These are phyloP conservation scores for Ephialtes manifestator DNA, from an alignment of 2,888 invertebrate genomes.

Conservation along the genomic window DNA sequence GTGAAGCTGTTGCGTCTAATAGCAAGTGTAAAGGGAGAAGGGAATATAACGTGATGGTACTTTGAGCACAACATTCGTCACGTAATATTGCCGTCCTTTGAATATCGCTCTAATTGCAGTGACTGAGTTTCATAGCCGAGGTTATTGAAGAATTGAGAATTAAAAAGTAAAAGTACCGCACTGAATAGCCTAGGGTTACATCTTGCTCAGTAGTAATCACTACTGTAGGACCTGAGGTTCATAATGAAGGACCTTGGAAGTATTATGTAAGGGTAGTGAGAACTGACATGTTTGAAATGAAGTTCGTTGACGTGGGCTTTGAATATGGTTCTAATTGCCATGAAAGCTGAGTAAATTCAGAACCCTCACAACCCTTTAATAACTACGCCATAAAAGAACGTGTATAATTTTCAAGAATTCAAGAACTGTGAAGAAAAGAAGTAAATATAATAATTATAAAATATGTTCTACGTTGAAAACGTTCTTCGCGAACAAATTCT, in stretches of 20 bases:
- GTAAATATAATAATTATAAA: not conserved
- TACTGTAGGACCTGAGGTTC: not conserved
- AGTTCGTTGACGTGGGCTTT: not conserved
- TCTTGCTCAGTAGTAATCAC: not conserved
- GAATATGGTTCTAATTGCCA: constrained; percentile 31
- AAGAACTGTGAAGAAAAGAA: not conserved
- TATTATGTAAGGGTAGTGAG: constrained; percentile 4
- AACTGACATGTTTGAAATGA: not conserved
- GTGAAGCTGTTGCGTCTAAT: constrained; percentile 17
- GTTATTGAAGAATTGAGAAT: not conserved
- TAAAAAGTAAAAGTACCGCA: not conserved
- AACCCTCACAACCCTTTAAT: not conserved
- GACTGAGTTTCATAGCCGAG: not conserved
- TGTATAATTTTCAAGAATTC: not conserved
- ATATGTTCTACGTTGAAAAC: not conserved
- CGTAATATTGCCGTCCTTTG: constrained; percentile 14
- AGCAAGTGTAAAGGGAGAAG: not conserved
- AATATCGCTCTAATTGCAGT: constrained; percentile 34
- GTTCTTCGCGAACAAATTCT: not conserved
- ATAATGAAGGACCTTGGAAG: not conserved
- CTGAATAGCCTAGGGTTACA: not conserved
- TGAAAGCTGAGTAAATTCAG: constrained; percentile 1
- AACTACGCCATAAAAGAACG: not conserved
- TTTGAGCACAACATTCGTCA: not conserved
- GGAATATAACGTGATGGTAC: not conserved